phyloP scores from a whole-genome alignment of 2,888 invertebrate species.

The Andricus curvator region DNA sequence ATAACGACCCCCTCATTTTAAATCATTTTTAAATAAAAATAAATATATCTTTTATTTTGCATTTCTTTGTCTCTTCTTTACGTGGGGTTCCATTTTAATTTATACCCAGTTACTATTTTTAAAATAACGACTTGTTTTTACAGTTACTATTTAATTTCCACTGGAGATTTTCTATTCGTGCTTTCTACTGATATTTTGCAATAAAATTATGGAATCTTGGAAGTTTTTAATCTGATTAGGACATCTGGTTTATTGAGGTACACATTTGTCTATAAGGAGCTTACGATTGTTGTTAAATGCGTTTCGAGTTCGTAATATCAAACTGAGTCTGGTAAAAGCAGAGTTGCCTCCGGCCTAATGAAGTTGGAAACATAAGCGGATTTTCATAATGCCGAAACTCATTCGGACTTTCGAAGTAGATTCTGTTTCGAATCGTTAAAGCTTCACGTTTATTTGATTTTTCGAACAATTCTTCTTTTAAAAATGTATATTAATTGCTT shows the following conservation, averaged over 20 bases:
- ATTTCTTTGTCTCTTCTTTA: too few relatives aligned
- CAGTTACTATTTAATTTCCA: too few relatives aligned
- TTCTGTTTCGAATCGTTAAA: conserved; percentile 47
- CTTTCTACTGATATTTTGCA: neutral
- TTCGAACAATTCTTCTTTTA: neutral
- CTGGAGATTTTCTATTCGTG: neutral
- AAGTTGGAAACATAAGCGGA: conserved; percentile 52
- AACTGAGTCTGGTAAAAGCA: conserved; percentile 10
- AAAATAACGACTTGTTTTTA: neutral
- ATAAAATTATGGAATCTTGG: neutral
- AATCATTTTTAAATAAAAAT: neutral
- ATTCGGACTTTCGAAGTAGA: conserved; percentile 32
- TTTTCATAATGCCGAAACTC: conserved; percentile 47
- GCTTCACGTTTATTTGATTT: conserved; percentile 29
- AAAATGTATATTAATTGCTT: neutral
- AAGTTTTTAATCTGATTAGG: neutral
- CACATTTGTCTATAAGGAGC: neutral
- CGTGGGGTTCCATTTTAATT: neutral
- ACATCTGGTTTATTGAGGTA: neutral
- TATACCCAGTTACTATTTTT: neutral
- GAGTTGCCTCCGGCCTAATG: conserved; percentile 38
- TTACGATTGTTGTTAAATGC: conserved; percentile 3
- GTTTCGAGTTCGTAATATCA: conserved; percentile 27
- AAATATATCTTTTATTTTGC: neutral
- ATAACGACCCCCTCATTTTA: neutral